Evolutionary conservation across 2,888 invertebrate species (phyloP).

Genomic region (Plagiodera versicolora): DNA sequence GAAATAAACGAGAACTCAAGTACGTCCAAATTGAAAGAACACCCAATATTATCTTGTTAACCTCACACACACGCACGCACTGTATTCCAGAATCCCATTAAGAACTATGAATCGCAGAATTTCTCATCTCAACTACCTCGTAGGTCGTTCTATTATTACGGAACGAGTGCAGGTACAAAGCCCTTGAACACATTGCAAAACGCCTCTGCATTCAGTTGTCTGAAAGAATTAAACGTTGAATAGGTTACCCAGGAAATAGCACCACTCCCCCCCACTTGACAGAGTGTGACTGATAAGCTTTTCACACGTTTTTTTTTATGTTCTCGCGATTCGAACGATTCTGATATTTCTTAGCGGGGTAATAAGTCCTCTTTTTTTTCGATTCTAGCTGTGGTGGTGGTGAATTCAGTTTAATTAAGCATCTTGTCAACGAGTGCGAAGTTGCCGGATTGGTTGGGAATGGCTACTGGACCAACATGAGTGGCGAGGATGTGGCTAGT

Average conservation of each 20-base stretch:
- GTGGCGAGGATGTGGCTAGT: too few species aligned
- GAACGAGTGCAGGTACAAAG: conserved; percentile 35
- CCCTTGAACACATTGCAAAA: conserved; percentile 30
- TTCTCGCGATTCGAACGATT: background rate
- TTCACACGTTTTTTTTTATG: conserved; percentile 46
- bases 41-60: too few species aligned
- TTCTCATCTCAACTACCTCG: conserved; percentile 38
- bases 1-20: too few species aligned
- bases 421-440: too few species aligned
- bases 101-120: conserved; percentile 35
- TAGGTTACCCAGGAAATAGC: conserved; percentile 44
- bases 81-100: conserved; percentile 18
- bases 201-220: conserved; percentile 50
- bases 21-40: too few species aligned
- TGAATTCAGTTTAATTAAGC: too few species aligned
- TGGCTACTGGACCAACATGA: too few species aligned
- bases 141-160: conserved; percentile 13
- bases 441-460: too few species aligned
- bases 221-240: conserved; percentile 48
- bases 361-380: too few species aligned
- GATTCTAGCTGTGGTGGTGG: too few species aligned
- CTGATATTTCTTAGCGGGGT: too few species aligned
- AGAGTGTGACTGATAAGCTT: conserved; percentile 47
- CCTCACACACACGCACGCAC: too few species aligned
- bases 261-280: conserved; percentile 46